Conservation (phyloP, 2,113 vertebrate species). For the Chaenogobius annularis region DNA sequence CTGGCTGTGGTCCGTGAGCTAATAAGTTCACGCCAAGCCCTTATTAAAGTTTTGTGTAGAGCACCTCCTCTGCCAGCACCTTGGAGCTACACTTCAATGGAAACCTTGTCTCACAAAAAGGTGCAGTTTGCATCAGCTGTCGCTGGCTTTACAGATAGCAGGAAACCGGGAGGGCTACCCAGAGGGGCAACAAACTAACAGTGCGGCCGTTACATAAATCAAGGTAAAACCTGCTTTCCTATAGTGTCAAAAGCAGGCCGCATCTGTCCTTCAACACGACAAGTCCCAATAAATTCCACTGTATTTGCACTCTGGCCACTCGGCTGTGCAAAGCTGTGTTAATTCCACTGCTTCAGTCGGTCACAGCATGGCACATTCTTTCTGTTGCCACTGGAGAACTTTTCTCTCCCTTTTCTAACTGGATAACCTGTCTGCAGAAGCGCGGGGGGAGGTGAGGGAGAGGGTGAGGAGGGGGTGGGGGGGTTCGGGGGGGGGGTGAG, state of each 20-base stretch:
- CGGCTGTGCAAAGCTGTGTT: conserved; percentile 58
- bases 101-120: conserved; percentile 59
- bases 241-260: conserved; percentile 39
- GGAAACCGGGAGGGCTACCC: conserved; percentile 22
- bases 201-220: conserved; percentile 43
- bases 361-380: conserved; percentile 78
- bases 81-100: conserved; percentile 46
- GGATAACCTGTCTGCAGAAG: conserved; percentile 68
- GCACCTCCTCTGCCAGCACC: conserved; percentile 27
- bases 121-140: conserved; percentile 41
- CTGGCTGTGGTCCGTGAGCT: neutral
- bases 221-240: conserved; percentile 29
- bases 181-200: conserved; percentile 33
- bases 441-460: conserved; percentile 11
- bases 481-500: conserved; percentile 38
- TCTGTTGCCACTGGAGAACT: conserved; percentile 79
- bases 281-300: conserved; percentile 65
- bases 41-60: conserved; percentile 14
- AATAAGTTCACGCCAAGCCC: neutral
- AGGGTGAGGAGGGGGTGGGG: conserved; percentile 35
- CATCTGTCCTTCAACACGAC: conserved; percentile 57
- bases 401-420: conserved; percentile 67
- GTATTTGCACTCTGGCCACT: conserved; percentile 58
- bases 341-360: conserved; percentile 65
- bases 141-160: conserved; percentile 44